These are phyloP conservation scores for Chaenogobius annularis DNA, from an alignment of 2,113 vertebrate species.

Conservation along the genomic window DNA sequence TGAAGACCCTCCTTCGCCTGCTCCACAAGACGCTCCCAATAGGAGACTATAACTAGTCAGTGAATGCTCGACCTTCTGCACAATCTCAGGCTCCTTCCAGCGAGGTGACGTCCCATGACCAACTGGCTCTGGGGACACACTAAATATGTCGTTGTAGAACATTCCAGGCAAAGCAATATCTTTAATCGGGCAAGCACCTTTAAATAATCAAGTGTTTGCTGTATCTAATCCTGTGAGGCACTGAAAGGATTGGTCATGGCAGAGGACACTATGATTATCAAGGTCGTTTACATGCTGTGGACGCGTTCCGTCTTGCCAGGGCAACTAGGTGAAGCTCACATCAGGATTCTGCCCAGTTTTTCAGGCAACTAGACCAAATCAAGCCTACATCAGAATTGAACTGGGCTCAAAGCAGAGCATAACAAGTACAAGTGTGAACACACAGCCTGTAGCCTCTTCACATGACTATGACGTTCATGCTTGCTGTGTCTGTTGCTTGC, in stretches of 20 bases:
- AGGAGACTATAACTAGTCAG: too few species aligned
- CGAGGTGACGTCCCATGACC: too few species aligned
- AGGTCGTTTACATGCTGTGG: neutral
- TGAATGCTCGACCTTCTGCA: too few species aligned
- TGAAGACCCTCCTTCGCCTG: too few species aligned
- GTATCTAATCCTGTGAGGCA: neutral
- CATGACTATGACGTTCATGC: constrained; percentile 1
- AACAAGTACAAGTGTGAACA: too few species aligned
- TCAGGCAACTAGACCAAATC: neutral
- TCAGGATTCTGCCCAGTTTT: neutral
- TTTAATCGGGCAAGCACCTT: neutral
- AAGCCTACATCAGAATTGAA: too few species aligned
- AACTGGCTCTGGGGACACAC: too few species aligned
- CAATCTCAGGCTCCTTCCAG: too few species aligned
- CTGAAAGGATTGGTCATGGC: constrained; percentile 8
- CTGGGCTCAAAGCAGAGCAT: too few species aligned
- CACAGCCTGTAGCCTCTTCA: neutral
- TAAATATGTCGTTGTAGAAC: too few species aligned
- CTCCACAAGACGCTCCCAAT: too few species aligned
- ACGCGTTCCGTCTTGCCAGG: neutral
- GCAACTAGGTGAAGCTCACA: constrained; percentile 2
- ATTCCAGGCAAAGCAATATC: neutral
- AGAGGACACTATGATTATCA: neutral
- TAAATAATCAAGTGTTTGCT: neutral
- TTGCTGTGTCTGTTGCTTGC: neutral